Conservation (phyloP, 2,888 invertebrate species). For the Lasioglossum marginatum region DNA sequence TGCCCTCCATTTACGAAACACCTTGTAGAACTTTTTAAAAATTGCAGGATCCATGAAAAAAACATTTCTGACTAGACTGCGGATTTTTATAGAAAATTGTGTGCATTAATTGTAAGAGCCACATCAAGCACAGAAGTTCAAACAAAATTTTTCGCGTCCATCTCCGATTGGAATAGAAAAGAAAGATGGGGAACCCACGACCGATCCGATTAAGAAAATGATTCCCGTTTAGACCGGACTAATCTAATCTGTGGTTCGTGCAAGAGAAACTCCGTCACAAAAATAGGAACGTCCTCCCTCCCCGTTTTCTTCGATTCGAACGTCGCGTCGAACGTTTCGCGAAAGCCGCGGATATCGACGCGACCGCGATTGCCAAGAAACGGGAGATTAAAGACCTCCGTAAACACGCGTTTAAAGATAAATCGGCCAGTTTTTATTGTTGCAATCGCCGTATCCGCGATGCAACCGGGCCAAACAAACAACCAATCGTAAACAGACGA, state of each 20-base stretch:
- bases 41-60: background rate
- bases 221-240: background rate
- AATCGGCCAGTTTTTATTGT: slow-evolving; percentile 23
- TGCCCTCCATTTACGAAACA: too few relatives aligned
- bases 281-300: slow-evolving; percentile 6
- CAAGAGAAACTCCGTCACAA: slow-evolving; percentile 11
- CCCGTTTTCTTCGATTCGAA: background rate
- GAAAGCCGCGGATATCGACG: background rate
- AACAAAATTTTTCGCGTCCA: too few relatives aligned
- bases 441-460: background rate
- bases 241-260: slow-evolving; percentile 36
- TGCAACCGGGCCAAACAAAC: background rate
- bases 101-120: too few relatives aligned
- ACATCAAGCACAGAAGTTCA: too few relatives aligned
- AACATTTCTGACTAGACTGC: too few relatives aligned
- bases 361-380: slow-evolving; percentile 25
- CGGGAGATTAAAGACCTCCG: slow-evolving; percentile 12
- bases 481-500: slow-evolving; percentile 8
- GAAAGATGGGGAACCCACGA: background rate
- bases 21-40: background rate
- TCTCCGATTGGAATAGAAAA: background rate
- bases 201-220: slow-evolving; percentile 3
- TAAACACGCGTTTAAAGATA: slow-evolving; percentile 26
- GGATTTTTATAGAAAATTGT: too few relatives aligned
- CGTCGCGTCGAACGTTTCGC: background rate